These are phyloP conservation scores for Stomorhina lunata DNA, from an alignment of 2,888 invertebrate species.

Conservation along the genomic window DNA sequence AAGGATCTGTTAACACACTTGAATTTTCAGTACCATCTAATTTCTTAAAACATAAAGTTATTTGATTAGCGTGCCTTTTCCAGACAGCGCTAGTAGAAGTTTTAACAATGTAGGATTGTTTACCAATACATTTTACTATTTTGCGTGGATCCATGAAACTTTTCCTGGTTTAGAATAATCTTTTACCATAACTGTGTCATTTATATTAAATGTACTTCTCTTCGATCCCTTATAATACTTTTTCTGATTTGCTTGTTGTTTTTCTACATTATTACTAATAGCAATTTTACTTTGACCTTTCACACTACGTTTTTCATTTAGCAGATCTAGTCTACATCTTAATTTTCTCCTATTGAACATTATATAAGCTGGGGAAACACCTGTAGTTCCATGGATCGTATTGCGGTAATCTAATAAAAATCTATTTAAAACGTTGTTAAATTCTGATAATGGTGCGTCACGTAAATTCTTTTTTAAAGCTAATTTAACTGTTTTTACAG, in stretches of 20 bases:
- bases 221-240: slow-evolving; percentile 20
- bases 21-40: neutral
- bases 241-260: slow-evolving; percentile 22
- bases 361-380: slow-evolving; percentile 31
- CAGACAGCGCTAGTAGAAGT: slow-evolving; percentile 1
- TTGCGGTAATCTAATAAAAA: slow-evolving; percentile 65
- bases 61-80: slow-evolving; percentile 32
- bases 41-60: neutral
- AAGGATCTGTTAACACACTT: neutral
- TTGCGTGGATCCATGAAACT: slow-evolving; percentile 23
- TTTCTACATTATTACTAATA: neutral
- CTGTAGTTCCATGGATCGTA: slow-evolving; percentile 47
- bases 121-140: slow-evolving; percentile 13
- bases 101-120: neutral
- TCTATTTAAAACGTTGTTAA: slow-evolving; percentile 53
- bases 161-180: slow-evolving; percentile 24
- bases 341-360: slow-evolving; percentile 25
- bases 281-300: slow-evolving; percentile 6
- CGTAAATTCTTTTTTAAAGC: slow-evolving; percentile 36
- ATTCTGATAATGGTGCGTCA: slow-evolving; percentile 37
- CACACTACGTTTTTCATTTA: slow-evolving; percentile 37
- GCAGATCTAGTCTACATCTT: slow-evolving; percentile 17
- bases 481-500: neutral
- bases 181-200: slow-evolving; percentile 17
- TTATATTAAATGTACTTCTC: neutral